These are phyloP conservation scores for Drosophila auraria DNA, from an alignment of 1,140 invertebrate species.

Conservation along the genomic window DNA sequence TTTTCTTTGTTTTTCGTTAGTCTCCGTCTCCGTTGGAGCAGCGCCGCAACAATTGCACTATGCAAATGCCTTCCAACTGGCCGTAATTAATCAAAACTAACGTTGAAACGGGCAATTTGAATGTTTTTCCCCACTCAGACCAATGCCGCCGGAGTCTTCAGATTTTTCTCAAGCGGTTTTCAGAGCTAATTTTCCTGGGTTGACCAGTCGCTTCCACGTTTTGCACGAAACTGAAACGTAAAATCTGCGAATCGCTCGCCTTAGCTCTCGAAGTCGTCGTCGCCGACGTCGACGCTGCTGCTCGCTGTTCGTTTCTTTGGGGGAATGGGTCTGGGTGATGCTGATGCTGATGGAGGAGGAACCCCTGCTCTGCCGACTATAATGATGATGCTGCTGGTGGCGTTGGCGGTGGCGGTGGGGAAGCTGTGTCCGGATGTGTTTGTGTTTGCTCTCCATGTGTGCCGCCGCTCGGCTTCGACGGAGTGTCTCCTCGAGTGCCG, in stretches of 20 bases:
- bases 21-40: conserved; percentile 8
- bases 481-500: conserved; percentile 19
- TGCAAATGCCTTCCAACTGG: conserved; percentile 38
- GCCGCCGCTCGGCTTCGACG: conserved; percentile 15
- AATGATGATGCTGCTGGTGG: conserved; percentile 33
- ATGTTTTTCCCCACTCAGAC: conserved; percentile 31
- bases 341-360: background rate
- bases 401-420: background rate
- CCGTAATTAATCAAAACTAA: conserved; percentile 47
- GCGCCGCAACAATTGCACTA: conserved; percentile 46
- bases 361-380: conserved; percentile 6
- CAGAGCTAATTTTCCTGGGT: conserved; percentile 32
- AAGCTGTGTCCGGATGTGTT: conserved; percentile 37
- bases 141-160: conserved; percentile 40
- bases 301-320: conserved; percentile 25
- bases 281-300: conserved; percentile 19
- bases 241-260: conserved; percentile 72
- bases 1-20: conserved; percentile 18
- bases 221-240: conserved; percentile 80
- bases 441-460: conserved; percentile 59
- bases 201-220: conserved; percentile 79
- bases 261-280: conserved; percentile 41
- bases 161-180: conserved; percentile 38
- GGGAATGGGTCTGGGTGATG: conserved; percentile 1
- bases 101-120: conserved; percentile 32